Evolutionary conservation across 2,888 invertebrate species (phyloP).

Genomic region (Hydroisotoma schaefferi): DNA sequence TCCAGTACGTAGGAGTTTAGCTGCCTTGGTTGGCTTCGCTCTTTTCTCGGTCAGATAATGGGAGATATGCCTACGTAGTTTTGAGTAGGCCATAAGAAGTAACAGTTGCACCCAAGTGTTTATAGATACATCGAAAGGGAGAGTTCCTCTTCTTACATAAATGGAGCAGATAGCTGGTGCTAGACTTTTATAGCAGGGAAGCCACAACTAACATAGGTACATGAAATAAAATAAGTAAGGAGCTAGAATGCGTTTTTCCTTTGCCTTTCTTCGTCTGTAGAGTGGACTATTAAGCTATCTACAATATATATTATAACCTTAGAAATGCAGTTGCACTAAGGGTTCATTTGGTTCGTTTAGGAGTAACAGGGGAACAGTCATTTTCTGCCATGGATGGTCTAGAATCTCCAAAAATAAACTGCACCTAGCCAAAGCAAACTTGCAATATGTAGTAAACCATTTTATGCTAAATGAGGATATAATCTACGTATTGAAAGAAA

Average conservation of each 20-base stretch:
- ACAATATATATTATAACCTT: slow-evolving; percentile 4
- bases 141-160: background rate
- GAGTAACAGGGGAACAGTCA: slow-evolving; percentile 27
- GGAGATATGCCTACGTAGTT: too few relatives aligned
- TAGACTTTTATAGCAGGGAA: background rate
- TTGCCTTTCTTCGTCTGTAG: background rate
- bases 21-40: background rate
- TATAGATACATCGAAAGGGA: too few relatives aligned
- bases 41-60: background rate
- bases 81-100: too few relatives aligned
- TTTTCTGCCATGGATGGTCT: slow-evolving; percentile 25
- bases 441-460: background rate
- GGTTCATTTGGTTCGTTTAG: too few relatives aligned
- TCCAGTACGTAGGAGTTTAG: background rate
- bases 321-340: slow-evolving; percentile 29
- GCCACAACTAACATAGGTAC: background rate
- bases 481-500: too few relatives aligned
- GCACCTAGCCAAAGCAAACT: background rate
- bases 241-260: too few relatives aligned
- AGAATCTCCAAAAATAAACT: slow-evolving; percentile 43
- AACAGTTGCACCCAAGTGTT: too few relatives aligned
- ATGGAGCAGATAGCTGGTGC: background rate
- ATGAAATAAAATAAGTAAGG: too few relatives aligned
- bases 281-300: background rate
- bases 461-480: too few relatives aligned